A percentile compares a stretch with the other conserved stretches of the same genome.
Conservation (phyloP, 2,888 invertebrate genomes). For the Cactoblastis cactorum region DNA sequence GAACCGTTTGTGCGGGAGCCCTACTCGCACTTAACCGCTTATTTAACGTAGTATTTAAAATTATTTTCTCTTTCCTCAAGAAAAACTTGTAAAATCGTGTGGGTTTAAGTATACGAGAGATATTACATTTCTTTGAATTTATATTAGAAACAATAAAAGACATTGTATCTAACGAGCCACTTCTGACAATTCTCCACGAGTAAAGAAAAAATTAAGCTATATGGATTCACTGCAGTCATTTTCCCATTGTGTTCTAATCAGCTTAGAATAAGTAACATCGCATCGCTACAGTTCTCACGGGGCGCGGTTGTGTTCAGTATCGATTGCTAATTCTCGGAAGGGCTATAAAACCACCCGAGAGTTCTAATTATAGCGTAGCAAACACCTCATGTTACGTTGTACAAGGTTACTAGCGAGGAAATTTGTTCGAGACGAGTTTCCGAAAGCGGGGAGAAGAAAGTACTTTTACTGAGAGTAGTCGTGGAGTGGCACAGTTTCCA, state of each 20-base stretch:
- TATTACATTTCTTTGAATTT: not conserved
- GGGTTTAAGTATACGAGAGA: no score
- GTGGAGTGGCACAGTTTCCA: conserved; percentile 74
- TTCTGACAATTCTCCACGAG: not conserved
- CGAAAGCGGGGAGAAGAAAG: conserved; percentile 77
- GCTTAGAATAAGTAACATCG: not conserved
- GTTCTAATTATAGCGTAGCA: conserved; percentile 61
- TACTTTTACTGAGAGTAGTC: conserved; percentile 74
- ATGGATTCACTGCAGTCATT: conserved; percentile 6
- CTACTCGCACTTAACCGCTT: no score
- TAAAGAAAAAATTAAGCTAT: not conserved
- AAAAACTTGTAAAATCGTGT: no score
- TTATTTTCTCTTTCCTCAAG: no score
- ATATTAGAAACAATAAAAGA: not conserved
- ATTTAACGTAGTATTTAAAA: no score
- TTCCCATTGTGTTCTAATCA: conserved; percentile 16
- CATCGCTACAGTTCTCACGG: conserved; percentile 15
- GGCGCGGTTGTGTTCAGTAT: conserved; percentile 36
- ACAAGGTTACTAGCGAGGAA: conserved; percentile 70
- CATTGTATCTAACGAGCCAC: not conserved
- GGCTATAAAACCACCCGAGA: conserved; percentile 44
- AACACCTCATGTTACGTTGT: conserved; percentile 67
- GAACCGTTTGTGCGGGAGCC: no score
- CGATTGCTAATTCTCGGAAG: conserved; percentile 53
- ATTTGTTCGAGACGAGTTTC: conserved; percentile 69